Evolutionary conservation across 2,888 invertebrate genomes (phyloP), one percentile per base, ranked within the genome.

Genomic region (Baccha elongata): DNA sequence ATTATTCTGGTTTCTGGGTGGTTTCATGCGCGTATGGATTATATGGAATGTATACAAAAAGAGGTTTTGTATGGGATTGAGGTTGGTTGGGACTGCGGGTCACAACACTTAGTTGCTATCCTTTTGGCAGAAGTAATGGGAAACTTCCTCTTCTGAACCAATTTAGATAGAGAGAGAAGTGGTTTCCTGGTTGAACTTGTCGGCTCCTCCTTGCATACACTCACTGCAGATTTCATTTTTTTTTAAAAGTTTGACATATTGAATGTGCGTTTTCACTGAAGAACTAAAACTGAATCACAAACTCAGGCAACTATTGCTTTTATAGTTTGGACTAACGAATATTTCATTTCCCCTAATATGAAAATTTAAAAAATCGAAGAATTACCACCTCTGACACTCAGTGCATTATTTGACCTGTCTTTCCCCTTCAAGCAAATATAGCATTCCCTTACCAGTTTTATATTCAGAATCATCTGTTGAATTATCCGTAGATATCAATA

Each of bases 341-440:
- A 46, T 46, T 46, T 46, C 21, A 46, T 46, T 46, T 46, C 44
- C 44, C 21, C 44, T 46, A 46, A 46, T 42, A 17, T 17, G 17
- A 17, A 42, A 13, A n/a, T 37, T 1, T n/a, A 37, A 37, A 37
- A 37, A 40, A 40, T 40, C 40, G 44, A 46, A 46, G 44, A 46
- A 46, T 46, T 46, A 46, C 44, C 19, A 19, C 44, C 21, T 21
- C 44, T 46, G 44, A 21, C 44, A 19, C 44, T 46, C 21, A 46
- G 44, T 46, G 44, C 44, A 46, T 46, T 46, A 46, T 46, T 46
- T 46, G 44, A 46, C 19, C 44, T 40, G 40, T 7, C 40, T 40
- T 40, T 40, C 40, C 40, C 40, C 40, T 7, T 37, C 37, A 37
- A 37, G 37, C 23, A 23, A 23, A 23, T 4, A 23, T 23, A 23